Base-by-base conservation (phyloP, 37 sponge, comb jelly and placozoan genomes). In the Beroe forskalii region DNA sequence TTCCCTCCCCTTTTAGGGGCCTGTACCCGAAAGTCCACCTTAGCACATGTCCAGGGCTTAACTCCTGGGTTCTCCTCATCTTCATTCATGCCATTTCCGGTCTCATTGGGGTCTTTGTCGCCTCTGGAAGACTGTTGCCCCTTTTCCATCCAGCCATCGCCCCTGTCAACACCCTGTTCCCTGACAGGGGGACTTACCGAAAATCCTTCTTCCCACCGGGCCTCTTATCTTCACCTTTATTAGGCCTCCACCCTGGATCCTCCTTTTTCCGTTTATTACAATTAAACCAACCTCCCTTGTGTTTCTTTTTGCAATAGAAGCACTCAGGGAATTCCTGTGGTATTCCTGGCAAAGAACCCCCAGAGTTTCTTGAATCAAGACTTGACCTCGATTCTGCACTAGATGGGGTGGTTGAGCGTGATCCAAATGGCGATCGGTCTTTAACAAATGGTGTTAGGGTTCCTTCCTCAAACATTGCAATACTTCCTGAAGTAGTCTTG, bases 41-140 rank as follows among this genome's bases (percentile, higher is more conserved):
- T 64, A 64, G 66, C 66, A 64, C 66, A 64, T 8, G 66, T 64
- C 66, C 66, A 64, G 3, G 66, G 66, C 66, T 64, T 64, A 4
- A 64, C 66, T 6, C 4, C 55, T 48, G 55, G 55, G 9, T 12
- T 12, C 12, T 48, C 12, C 6, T 48, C 12, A 12, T 48, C 9
- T 12, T 48, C 55, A 6, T 48, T 12, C 55, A 48, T 48, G 6
- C 12, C 55, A 6, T 48, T 48, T 48, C 55, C 55, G 6, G 6
- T 12, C 55, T 48, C 55, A 17, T 48, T 48, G 55, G 6, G 12
- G 6, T 48, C 55, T 48, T 12, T 12, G 12, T 48, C 12, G 12
- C 12, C 55, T 17, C 55, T 48, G 12, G 12, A 17, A 48, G 55
- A 48, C 12, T 48, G 6, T 17, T 6, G 9, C 6, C 12, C 55